phyloP scores from a whole-genome alignment of 2,888 invertebrate species.

The Brachypalpus laphriformis region DNA sequence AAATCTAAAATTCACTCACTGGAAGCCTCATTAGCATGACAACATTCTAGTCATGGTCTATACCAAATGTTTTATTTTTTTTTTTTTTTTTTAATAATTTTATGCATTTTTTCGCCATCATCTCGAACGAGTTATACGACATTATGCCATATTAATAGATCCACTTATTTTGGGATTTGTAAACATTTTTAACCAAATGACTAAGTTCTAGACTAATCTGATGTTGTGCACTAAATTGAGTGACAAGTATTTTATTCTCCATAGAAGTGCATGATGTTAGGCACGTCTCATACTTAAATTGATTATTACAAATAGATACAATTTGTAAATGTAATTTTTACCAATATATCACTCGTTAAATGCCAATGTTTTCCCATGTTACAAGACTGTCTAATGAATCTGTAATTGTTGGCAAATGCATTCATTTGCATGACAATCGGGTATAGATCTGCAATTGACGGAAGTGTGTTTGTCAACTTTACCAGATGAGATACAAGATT shows the following conservation, averaged over 20 bases:
- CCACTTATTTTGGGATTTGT: constrained; percentile 34
- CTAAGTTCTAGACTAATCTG: not conserved
- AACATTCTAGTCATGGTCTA: constrained; percentile 12
- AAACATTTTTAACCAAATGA: constrained; percentile 23
- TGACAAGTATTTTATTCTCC: not conserved
- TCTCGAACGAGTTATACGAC: constrained; percentile 33
- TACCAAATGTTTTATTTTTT: not conserved
- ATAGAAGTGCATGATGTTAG: not conserved
- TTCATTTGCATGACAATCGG: constrained; percentile 29
- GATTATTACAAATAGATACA: constrained; percentile 3
- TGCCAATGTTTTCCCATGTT: too few relatives aligned
- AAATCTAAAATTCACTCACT: constrained; percentile 15
- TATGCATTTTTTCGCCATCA: not conserved
- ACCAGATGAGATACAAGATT: constrained; percentile 20
- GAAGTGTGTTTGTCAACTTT: constrained; percentile 19
- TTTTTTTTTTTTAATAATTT: not conserved
- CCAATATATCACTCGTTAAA: not conserved
- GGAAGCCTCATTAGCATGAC: constrained; percentile 4
- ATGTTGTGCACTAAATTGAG: too few relatives aligned
- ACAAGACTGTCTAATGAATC: not conserved
- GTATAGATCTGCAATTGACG: constrained; percentile 15
- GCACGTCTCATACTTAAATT: not conserved
- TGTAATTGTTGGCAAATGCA: not conserved
- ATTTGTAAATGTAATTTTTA: constrained; percentile 13
- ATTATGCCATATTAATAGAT: constrained; percentile 38